phyloP scores from a whole-genome alignment of 2,888 invertebrate species.

The Xestia ashworthii region DNA sequence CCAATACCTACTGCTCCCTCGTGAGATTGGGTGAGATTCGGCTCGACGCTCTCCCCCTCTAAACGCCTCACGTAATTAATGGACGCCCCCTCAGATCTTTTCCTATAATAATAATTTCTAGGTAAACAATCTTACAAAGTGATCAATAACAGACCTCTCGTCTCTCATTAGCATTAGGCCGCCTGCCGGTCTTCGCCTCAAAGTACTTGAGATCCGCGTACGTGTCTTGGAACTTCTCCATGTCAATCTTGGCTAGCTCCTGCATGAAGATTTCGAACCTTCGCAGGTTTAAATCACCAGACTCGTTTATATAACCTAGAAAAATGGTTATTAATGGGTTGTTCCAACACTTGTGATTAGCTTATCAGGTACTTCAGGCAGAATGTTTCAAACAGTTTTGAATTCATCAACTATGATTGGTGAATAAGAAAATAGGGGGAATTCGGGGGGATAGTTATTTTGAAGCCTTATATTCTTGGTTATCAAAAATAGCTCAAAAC shows the following conservation, averaged over 20 bases:
- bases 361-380: neutral
- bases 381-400: neutral
- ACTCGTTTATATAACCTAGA: conserved; percentile 97
- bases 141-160: conserved; percentile 76
- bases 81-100: no score
- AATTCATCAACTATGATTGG: neutral
- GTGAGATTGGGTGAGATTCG: no score
- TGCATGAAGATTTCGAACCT: conserved; percentile 97
- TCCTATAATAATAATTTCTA: neutral
- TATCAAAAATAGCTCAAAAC: neutral
- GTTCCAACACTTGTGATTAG: neutral
- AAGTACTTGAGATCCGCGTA: conserved; percentile 96
- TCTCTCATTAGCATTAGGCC: conserved; percentile 86
- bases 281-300: conserved; percentile 94
- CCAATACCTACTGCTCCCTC: no score
- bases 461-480: neutral
- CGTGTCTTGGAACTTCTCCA: conserved; percentile 94
- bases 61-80: no score
- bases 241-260: conserved; percentile 93
- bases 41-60: no score
- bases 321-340: neutral
- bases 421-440: no score
- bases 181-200: conserved; percentile 94
- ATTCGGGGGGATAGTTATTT: no score
- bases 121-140: neutral